Conservation (phyloP, 2,113 vertebrate species). For the Stigmatopora nigra region DNA sequence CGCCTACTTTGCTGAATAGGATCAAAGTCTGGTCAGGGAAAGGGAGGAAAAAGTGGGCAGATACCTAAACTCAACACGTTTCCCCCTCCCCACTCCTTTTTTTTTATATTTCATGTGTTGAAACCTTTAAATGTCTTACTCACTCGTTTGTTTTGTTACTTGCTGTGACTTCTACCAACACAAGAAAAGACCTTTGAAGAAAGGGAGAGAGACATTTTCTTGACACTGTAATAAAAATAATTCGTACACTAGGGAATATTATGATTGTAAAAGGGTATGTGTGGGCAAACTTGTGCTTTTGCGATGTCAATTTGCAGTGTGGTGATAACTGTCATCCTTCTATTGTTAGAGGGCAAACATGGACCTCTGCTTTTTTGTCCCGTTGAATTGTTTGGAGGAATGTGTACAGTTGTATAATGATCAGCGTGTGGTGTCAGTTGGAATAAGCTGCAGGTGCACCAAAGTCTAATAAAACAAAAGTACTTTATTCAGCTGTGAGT, state of each 20-base stretch:
- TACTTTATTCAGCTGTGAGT: slow-evolving; percentile 45
- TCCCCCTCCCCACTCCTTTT: slow-evolving; percentile 24
- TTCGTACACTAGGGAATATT: not conserved
- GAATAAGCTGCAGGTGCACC: slow-evolving; percentile 52
- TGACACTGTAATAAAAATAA: not conserved
- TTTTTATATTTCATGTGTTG: slow-evolving; percentile 25
- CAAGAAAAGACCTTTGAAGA: not conserved
- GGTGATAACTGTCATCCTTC: not conserved
- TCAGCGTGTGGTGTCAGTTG: slow-evolving; percentile 55
- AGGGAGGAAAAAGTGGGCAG: slow-evolving; percentile 16
- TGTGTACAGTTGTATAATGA: slow-evolving; percentile 45
- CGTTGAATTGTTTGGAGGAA: slow-evolving; percentile 41
- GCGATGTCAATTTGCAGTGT: not conserved
- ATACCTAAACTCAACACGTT: slow-evolving; percentile 5
- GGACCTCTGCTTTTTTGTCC: slow-evolving; percentile 11
- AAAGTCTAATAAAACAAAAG: slow-evolving; percentile 7
- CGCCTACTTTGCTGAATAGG: slow-evolving; percentile 17
- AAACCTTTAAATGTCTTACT: not conserved
- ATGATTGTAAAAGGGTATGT: not conserved
- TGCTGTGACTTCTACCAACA: not conserved
- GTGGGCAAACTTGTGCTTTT: not conserved
- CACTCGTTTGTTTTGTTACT: not conserved
- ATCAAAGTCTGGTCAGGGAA: slow-evolving; percentile 20
- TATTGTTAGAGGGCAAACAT: not conserved
- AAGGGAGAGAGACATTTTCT: not conserved